Evolutionary conservation across 1,140 invertebrate species (phyloP).

Genomic region (Ruditapes philippinarum): DNA sequence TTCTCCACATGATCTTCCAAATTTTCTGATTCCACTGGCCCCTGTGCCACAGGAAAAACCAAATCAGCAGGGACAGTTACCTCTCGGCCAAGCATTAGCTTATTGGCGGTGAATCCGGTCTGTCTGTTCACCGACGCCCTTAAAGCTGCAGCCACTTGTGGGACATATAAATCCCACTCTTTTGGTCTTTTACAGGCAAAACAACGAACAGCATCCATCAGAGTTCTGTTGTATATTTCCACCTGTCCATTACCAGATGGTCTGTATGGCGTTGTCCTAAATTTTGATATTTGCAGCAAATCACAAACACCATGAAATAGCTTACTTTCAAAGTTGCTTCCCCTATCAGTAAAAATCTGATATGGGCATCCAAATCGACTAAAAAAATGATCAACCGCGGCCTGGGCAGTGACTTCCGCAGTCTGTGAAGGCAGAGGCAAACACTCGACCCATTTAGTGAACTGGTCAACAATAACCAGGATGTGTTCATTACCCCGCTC

Average conservation of each 20-base stretch:
- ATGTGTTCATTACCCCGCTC: conserved; percentile 41
- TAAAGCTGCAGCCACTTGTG: no score
- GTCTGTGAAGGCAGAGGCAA: conserved; percentile 5
- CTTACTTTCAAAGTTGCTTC: conserved; percentile 62
- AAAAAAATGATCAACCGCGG: conserved; percentile 13
- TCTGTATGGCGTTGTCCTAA: neutral
- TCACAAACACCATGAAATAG: conserved; percentile 63
- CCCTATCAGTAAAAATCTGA: conserved; percentile 61
- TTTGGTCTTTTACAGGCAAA: no score
- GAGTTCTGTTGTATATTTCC: conserved; percentile 70
- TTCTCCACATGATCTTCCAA: no score
- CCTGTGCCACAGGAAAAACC: no score
- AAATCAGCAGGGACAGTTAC: no score
- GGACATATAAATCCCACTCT: no score
- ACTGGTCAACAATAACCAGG: conserved; percentile 25
- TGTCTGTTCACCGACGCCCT: no score
- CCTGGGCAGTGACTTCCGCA: neutral
- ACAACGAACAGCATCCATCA: neutral
- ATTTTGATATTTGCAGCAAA: neutral
- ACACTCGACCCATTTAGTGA: conserved; percentile 43
- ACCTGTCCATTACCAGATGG: conserved; percentile 26
- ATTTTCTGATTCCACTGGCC: no score
- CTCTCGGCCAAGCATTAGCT: no score
- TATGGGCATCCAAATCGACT: conserved; percentile 24
- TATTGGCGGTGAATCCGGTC: no score